Conservation (phyloP, 2,113 vertebrate genomes). For the Numenius arquata region DNA sequence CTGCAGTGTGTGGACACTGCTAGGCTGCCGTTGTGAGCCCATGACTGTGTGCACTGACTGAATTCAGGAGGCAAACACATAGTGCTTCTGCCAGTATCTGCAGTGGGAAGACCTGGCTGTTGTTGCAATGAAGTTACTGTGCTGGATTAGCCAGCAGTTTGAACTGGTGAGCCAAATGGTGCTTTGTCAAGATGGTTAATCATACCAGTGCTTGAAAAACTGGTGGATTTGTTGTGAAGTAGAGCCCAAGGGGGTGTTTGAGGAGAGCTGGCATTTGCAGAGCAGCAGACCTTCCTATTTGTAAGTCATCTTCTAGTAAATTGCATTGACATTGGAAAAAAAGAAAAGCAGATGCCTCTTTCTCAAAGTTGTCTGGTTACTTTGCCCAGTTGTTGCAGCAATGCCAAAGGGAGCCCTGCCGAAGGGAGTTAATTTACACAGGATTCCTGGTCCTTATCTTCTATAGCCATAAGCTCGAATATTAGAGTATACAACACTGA, state of each 20-base stretch:
- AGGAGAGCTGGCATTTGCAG: not conserved
- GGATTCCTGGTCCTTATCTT: not conserved
- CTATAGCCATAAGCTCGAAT: not conserved
- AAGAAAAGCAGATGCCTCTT: not conserved
- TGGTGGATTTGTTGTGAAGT: not conserved
- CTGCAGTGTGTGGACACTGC: fast-evolving
- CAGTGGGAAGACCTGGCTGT: not conserved
- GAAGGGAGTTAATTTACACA: not conserved
- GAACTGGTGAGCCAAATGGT: not conserved
- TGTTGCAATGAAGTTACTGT: not conserved
- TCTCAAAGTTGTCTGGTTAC: not conserved
- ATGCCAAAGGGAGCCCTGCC: not conserved
- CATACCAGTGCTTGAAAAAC: not conserved
- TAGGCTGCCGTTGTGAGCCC: not conserved
- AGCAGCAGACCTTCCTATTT: not conserved
- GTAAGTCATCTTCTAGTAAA: not conserved
- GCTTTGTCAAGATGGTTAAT: not conserved
- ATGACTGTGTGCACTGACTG: fast-evolving
- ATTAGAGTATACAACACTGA: not conserved
- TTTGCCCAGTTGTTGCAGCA: not conserved
- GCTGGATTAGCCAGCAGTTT: not conserved
- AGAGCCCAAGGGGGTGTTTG: not conserved
- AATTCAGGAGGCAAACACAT: not conserved
- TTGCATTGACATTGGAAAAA: not conserved
- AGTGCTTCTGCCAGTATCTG: not conserved